These are phyloP conservation scores for Montipora capricornis DNA, from an alignment of 64 coral and sea anemone species.

Conservation along the genomic window DNA sequence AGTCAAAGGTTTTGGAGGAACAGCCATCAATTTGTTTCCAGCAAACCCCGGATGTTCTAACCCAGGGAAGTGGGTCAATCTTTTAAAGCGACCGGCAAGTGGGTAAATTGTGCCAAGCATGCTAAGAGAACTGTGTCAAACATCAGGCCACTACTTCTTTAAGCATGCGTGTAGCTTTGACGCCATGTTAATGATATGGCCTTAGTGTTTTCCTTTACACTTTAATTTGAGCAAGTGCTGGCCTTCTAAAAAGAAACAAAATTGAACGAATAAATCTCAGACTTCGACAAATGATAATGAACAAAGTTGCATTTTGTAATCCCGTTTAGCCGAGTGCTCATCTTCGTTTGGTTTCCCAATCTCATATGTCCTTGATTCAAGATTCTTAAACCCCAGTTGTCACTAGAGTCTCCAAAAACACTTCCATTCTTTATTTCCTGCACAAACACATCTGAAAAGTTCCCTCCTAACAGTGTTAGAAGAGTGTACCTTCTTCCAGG, in stretches of 20 bases:
- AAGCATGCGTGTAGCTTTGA: too few species aligned
- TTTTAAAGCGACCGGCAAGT: neutral
- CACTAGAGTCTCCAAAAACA: conserved; percentile 61
- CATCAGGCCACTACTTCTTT: too few species aligned
- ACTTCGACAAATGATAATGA: too few species aligned
- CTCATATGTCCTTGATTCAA: conserved; percentile 64
- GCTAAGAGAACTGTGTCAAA: too few species aligned
- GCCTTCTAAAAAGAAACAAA: too few species aligned
- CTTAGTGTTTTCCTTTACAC: too few species aligned
- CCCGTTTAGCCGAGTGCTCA: too few species aligned
- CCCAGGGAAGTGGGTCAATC: neutral
- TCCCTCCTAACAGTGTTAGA: conserved; percentile 55
- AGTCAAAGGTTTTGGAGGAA: neutral
- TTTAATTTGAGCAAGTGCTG: too few species aligned
- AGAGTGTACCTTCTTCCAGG: conserved; percentile 37
- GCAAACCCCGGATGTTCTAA: neutral
- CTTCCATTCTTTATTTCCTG: conserved; percentile 46
- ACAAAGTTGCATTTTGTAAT: too few species aligned
- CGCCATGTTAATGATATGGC: too few species aligned
- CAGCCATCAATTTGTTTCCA: conserved; percentile 15
- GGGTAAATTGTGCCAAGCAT: too few species aligned
- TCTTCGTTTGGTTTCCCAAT: neutral
- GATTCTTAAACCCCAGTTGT: conserved; percentile 67
- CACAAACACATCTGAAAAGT: conserved; percentile 63
- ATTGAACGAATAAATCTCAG: too few species aligned